These are phyloP conservation scores for Cryptocheilus praepositus DNA, from an alignment of 2,888 invertebrate genomes.

Conservation along the genomic window DNA sequence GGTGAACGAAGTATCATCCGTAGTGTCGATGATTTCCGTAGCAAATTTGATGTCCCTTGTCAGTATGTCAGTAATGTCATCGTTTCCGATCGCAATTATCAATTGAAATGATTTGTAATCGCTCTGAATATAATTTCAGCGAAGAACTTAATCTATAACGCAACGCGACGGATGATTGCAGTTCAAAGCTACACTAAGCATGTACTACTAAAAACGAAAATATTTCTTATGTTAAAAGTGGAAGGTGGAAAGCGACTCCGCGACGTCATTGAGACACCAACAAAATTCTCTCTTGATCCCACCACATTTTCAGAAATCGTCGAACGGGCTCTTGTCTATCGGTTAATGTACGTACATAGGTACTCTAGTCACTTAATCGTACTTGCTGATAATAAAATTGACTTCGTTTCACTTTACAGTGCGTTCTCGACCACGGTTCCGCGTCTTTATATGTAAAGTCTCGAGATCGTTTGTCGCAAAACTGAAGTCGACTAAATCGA, in stretches of 20 bases:
- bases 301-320: slow-evolving; percentile 14
- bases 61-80: too few relatives aligned
- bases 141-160: too few relatives aligned
- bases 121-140: too few relatives aligned
- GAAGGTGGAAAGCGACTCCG: too few relatives aligned
- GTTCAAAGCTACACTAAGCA: too few relatives aligned
- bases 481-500: slow-evolving; percentile 1
- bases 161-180: too few relatives aligned
- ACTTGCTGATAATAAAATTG: slow-evolving; percentile 59
- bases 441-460: slow-evolving; percentile 23
- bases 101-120: too few relatives aligned
- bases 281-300: too few relatives aligned
- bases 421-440: slow-evolving; percentile 19
- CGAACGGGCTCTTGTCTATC: slow-evolving; percentile 24
- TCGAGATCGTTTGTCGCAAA: background rate
- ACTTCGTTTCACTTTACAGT: slow-evolving; percentile 34
- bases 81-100: too few relatives aligned
- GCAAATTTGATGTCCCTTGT: background rate
- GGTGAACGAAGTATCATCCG: background rate
- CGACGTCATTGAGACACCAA: too few relatives aligned
- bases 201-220: too few relatives aligned
- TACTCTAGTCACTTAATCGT: slow-evolving; percentile 52
- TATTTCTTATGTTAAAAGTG: too few relatives aligned
- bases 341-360: slow-evolving; percentile 32
- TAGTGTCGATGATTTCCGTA: background rate